Evolutionary conservation across 2,797 vertebrate genomes (phyloP), one percentile per base, ranked within the genome.

Genomic region (Gadopsis marmoratus): DNA sequence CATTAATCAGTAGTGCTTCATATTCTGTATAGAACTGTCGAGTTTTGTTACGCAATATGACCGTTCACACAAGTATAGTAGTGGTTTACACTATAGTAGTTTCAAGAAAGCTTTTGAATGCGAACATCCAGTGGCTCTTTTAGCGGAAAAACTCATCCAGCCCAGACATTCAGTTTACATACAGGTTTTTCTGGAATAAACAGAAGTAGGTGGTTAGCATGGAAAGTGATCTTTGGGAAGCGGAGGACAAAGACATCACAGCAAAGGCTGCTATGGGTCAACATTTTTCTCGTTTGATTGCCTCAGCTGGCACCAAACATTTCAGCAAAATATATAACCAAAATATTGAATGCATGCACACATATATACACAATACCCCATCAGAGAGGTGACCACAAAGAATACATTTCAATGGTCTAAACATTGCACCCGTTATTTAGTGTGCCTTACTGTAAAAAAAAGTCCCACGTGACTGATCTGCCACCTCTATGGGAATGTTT

Each of bases 121-220:
- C 48, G 7, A 71, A 29, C 10, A n/a, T 39, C 33, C n/a, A 48
- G 43, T 17, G 10, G 13, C 7, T 62, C 16, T 33, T 48, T 51
- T 3, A 66, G 2, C 4, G 13, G 17, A 50, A 69, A 29, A 43
- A 2, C 26, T 43, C 9, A 5, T 47, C 11, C 48, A 61, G 43
- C 71, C 11, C 21, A 53, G 12, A 54, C 9, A 17, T 68, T 55
- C 41, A 65, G 0, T 69, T 56, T 35, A 68, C 21, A 45, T 31
- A 67, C 54, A 7, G 55, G 55, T 48, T 63, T 10, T 9, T 48
- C 21, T 12, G 29, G 35, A 4, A 60, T 33, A 67, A 74, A 77
- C 2, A 55, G 7, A 70, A 59, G 19, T 35, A 12, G 5, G 19
- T 62, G 37, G 47, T 37, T 51, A 29, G 21, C 41, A 21, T 70